These are phyloP conservation scores for Tortricodes alternella DNA, from an alignment of 2,888 invertebrate species.

Conservation along the genomic window DNA sequence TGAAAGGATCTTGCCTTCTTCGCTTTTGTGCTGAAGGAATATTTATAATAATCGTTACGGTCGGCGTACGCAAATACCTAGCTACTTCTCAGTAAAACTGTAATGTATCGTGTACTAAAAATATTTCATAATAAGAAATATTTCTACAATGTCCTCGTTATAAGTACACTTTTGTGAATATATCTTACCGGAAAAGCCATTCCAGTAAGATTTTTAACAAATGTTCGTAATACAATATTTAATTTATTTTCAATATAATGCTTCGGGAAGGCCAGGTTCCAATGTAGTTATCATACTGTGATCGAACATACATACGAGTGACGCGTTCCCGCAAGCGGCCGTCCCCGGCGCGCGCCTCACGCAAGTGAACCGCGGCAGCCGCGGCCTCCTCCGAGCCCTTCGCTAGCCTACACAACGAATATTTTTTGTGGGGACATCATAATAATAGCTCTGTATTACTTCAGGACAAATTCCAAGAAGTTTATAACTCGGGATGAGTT, in stretches of 20 bases:
- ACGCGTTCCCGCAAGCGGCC: neutral
- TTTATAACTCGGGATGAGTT: conserved; percentile 84
- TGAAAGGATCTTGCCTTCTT: conserved; percentile 44
- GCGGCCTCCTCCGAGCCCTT: conserved; percentile 48
- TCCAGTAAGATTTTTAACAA: no score
- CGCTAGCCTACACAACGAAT: conserved; percentile 65
- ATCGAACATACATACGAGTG: neutral
- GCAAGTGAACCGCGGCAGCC: conserved; percentile 42
- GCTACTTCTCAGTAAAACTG: conserved; percentile 1
- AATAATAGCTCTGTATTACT: conserved; percentile 83
- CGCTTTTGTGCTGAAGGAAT: conserved; percentile 32
- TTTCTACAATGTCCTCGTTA: no score
- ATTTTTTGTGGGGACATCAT: conserved; percentile 82
- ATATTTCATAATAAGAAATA: no score
- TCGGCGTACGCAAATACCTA: conserved; percentile 6
- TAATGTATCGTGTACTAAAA: neutral
- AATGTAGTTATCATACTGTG: neutral
- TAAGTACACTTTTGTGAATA: no score
- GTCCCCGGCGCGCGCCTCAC: conserved; percentile 22
- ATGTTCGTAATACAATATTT: no score
- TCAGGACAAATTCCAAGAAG: conserved; percentile 83
- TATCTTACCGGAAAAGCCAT: no score
- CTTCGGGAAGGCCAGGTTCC: no score
- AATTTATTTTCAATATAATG: no score
- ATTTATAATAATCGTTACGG: conserved; percentile 23